Conservation (phyloP, 2,888 invertebrate species). For the Chymomyza caudatula region DNA sequence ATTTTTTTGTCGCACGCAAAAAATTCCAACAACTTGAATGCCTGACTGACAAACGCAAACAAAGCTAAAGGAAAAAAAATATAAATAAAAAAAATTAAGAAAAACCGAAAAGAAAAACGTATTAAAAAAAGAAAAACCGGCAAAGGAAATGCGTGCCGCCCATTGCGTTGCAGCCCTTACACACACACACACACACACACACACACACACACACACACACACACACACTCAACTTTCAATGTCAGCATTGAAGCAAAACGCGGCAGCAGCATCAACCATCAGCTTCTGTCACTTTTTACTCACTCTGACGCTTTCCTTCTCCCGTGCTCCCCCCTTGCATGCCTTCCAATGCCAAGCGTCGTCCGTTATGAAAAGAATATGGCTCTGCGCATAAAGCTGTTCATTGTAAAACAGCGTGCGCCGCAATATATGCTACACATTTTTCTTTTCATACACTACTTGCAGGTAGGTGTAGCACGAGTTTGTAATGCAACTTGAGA, state of each 20-base stretch:
- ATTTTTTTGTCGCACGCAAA: slow-evolving; percentile 27
- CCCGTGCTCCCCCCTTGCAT: not conserved
- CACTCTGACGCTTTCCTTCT: not conserved
- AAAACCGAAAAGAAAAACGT: not conserved
- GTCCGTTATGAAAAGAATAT: not conserved
- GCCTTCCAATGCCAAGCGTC: not conserved
- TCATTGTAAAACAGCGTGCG: not conserved
- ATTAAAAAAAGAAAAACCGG: not conserved
- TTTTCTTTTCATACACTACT: not conserved
- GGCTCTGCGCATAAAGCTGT: not conserved
- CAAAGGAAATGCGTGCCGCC: slow-evolving; percentile 2
- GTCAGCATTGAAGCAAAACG: not conserved
- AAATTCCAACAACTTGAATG: slow-evolving; percentile 31
- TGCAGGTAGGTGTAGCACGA: not conserved
- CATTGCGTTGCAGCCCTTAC: not conserved
- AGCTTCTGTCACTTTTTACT: slow-evolving; percentile 3
- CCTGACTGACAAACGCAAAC: slow-evolving; percentile 31
- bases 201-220: not conserved
- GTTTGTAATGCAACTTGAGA: too few relatives aligned
- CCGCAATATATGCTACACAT: not conserved
- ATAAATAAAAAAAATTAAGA: not conserved
- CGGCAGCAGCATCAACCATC: not conserved
- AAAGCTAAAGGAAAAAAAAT: slow-evolving; percentile 1
- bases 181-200: not conserved
- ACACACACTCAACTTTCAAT: slow-evolving; percentile 5